Conservation (phyloP, 2,797 vertebrate species). For the Borostomias antarcticus region DNA sequence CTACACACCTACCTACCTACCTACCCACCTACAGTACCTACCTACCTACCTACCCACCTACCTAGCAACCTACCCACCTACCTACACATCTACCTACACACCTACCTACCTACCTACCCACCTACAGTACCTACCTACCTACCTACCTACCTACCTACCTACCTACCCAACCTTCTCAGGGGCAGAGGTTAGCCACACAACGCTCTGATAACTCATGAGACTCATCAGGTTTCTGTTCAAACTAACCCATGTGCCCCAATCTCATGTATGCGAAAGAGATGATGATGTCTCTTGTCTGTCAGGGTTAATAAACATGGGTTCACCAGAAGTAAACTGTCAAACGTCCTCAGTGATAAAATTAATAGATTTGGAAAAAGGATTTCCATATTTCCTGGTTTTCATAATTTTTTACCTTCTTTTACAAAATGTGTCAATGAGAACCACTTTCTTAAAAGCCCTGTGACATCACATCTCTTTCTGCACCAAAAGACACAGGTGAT, state of each 20-base stretch:
- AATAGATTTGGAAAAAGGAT: constrained; percentile 10
- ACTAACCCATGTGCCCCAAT: constrained; percentile 40
- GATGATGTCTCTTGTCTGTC: constrained; percentile 18
- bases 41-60: too few species aligned
- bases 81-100: too few species aligned
- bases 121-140: too few species aligned
- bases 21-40: too few species aligned
- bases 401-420: too few species aligned
- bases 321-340: too few species aligned
- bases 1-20: too few species aligned
- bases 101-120: too few species aligned
- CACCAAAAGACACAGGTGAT: neutral
- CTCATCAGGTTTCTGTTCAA: constrained; percentile 28
- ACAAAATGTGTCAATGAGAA: neutral
- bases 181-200: neutral
- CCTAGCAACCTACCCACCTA: too few species aligned
- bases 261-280: constrained; percentile 47
- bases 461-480: neutral
- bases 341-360: too few species aligned
- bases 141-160: too few species aligned
- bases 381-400: too few species aligned
- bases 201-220: neutral
- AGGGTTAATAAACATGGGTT: constrained; percentile 37
- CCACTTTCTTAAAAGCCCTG: neutral
- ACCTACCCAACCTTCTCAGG: neutral